phyloP scores from a whole-genome alignment of 2,113 vertebrate species.

The Brienomyrus longianalis region DNA sequence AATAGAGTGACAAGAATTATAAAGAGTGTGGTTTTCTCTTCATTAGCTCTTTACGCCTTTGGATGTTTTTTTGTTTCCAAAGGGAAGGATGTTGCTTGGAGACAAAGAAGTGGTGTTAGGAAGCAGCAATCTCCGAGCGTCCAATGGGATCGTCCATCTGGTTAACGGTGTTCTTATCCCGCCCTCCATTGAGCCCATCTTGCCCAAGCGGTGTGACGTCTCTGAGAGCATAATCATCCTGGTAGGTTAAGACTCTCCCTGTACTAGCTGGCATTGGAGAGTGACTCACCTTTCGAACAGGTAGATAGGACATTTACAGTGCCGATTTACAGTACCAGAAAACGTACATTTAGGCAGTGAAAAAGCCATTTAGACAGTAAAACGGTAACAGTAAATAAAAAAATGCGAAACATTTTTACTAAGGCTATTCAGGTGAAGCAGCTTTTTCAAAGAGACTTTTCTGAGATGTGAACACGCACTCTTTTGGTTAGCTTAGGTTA shows the following conservation, averaged over 20 bases:
- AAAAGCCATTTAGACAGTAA: not conserved
- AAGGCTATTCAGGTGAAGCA: not conserved
- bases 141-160: slow-evolving; percentile 85
- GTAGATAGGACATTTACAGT: not conserved
- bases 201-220: slow-evolving; percentile 81
- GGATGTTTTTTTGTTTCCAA: not conserved
- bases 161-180: slow-evolving; percentile 84
- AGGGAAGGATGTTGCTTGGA: slow-evolving; percentile 80
- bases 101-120: slow-evolving; percentile 61
- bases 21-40: not conserved
- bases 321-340: not conserved
- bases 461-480: not conserved
- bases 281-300: slow-evolving; percentile 60
- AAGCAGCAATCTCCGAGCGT: slow-evolving; percentile 65
- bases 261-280: not conserved
- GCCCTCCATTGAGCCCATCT: slow-evolving; percentile 81
- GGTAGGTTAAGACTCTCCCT: slow-evolving; percentile 48
- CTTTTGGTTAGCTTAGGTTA: not conserved
- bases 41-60: not conserved
- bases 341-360: not conserved
- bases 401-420: not conserved
- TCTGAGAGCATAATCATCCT: slow-evolving; percentile 55
- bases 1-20: not conserved
- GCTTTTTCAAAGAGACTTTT: not conserved
- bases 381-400: not conserved